phyloP scores from a whole-genome alignment of 2,797 vertebrate species.

The Meriones psammophilus region DNA sequence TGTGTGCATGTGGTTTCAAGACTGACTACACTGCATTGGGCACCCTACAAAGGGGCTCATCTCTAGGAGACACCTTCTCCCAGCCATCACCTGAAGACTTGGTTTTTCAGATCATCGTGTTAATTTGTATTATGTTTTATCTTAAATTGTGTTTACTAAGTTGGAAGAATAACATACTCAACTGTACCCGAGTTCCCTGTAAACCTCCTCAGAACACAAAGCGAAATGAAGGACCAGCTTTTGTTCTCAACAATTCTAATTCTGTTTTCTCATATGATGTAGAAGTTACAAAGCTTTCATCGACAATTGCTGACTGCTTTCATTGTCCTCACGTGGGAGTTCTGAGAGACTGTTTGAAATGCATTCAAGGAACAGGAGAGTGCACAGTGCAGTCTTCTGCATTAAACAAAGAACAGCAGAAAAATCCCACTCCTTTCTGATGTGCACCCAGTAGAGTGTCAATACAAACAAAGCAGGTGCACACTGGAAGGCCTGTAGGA shows the following conservation, averaged over 20 bases:
- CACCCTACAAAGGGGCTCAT: neutral
- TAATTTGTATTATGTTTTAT: slow-evolving; percentile 59
- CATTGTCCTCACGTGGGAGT: slow-evolving; percentile 65
- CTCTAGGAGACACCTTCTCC: neutral
- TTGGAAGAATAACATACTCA: slow-evolving; percentile 38
- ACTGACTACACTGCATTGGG: neutral
- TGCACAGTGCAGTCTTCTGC: slow-evolving; percentile 53
- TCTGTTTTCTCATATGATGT: slow-evolving; percentile 41
- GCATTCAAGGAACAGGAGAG: slow-evolving; percentile 57
- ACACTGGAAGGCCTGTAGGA: slow-evolving; percentile 11
- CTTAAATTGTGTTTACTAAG: neutral
- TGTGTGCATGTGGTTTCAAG: neutral
- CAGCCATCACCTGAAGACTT: neutral
- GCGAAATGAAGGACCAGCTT: slow-evolving; percentile 44
- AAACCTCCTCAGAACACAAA: slow-evolving; percentile 64
- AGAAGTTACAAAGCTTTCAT: slow-evolving; percentile 74
- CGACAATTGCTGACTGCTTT: slow-evolving; percentile 70
- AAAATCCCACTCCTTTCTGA: slow-evolving; percentile 63
- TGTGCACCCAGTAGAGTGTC: slow-evolving; percentile 1
- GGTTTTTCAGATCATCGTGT: neutral
- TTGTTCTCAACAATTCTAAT: slow-evolving; percentile 67
- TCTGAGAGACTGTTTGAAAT: slow-evolving; percentile 75
- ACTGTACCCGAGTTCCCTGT: slow-evolving; percentile 27
- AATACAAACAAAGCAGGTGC: slow-evolving; percentile 58
- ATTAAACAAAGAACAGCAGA: slow-evolving; percentile 70